Base-by-base conservation (phyloP, 1,140 invertebrate species). In the Hylaeus anthracinus region DNA sequence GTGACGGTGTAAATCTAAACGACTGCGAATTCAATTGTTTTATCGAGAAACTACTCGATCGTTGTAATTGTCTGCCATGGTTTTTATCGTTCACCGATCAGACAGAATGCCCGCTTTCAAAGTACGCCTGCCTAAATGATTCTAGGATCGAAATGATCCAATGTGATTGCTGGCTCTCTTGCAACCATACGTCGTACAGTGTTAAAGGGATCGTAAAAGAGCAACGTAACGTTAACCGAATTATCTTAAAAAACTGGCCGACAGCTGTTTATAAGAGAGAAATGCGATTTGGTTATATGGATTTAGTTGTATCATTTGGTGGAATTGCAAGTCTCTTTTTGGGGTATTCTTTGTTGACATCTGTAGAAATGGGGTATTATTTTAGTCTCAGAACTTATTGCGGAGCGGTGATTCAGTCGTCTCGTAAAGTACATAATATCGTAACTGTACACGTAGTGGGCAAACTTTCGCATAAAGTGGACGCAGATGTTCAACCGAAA, bases 241-340 rank as follows among this genome's bases (percentile, higher is more conserved):
- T 79, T 48, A 56, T n/a, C 0, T 53, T 80, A 8, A 74, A 12
- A 60, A 53, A 53, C 1, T 97, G 96, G 96, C 96, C 96, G 1
- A 95, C 96, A 93, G 95, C 96, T 10, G 91, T 95, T 4, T 97
- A 96, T 86, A 96, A 96, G 87, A 94, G 96, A 41, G 96, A 97
- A 90, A 96, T 97, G 3, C 92, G 96, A 37, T 97, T 97, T 87
- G 96, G 96, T 64, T 97, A 96, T 96, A 95, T 97, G 0, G 96
- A 97, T 93, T 93, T 97, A 60, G 88, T 97, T 60, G 96, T 94
- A 5, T 94, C 94, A 0, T 94, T 95, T 72, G 94, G 94, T 4
- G 96, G 96, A 48, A 96, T 97, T 73, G 96, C 96, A 8, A 96
- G 96, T 9, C 93, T 97, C 2, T 97, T 97, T 90, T 90, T 97